phyloP scores from a whole-genome alignment of 2,888 invertebrate genomes.

The Liodrosophila aerea region DNA sequence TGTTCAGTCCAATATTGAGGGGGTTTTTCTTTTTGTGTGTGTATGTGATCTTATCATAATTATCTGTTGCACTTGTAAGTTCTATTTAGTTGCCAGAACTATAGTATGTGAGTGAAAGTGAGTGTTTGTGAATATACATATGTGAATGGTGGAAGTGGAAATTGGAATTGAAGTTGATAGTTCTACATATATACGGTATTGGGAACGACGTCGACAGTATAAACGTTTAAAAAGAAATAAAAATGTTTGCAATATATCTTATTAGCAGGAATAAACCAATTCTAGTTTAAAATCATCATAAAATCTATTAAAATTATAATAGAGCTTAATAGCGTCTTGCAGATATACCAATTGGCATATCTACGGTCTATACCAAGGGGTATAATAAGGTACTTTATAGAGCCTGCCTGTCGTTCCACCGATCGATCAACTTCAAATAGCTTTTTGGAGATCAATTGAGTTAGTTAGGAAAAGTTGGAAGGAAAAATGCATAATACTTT shows the following conservation, averaged over 20 bases:
- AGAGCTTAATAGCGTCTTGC: slow-evolving; percentile 38
- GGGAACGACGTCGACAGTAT: too few species aligned
- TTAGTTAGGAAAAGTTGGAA: slow-evolving; percentile 4
- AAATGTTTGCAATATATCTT: too few species aligned
- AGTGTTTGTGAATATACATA: slow-evolving; percentile 5
- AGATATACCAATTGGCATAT: slow-evolving; percentile 34
- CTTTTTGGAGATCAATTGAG: slow-evolving; percentile 59
- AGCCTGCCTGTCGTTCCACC: slow-evolving; percentile 36
- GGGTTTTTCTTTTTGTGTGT: slow-evolving; percentile 39
- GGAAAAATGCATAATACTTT: slow-evolving; percentile 61
- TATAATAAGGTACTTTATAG: slow-evolving; percentile 46
- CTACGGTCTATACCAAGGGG: slow-evolving; percentile 27
- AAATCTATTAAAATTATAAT: slow-evolving; percentile 4
- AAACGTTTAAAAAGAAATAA: too few species aligned
- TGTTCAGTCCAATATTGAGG: slow-evolving; percentile 69
- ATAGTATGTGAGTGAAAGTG: too few species aligned
- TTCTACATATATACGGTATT: too few species aligned
- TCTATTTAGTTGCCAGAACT: slow-evolving; percentile 11
- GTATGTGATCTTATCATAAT: slow-evolving; percentile 9
- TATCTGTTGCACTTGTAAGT: slow-evolving; percentile 11
- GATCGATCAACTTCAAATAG: slow-evolving; percentile 53
- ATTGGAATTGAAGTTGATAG: slow-evolving; percentile 55
- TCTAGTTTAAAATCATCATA: too few species aligned
- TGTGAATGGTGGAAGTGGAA: slow-evolving; percentile 12
- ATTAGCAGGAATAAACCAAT: too few species aligned